A percentile compares a stretch with the other conserved stretches of the same genome.
Conservation (phyloP, 2,888 invertebrate genomes). For the Malacosoma neustria region DNA sequence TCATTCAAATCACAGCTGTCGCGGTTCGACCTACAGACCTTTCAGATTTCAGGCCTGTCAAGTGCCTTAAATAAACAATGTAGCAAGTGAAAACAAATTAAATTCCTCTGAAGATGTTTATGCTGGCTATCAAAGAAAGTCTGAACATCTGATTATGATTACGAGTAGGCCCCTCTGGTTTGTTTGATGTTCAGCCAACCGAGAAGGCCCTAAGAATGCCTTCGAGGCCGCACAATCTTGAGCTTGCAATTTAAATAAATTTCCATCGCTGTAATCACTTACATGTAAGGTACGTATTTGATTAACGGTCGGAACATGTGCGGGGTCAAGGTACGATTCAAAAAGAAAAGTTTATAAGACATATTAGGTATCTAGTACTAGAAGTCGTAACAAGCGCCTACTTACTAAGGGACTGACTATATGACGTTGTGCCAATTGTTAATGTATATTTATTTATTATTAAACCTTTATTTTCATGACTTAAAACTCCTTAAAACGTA, state of each 20-base stretch:
- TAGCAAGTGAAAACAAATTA: slow-evolving; percentile 56
- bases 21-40: too few relatives aligned
- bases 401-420: too few relatives aligned
- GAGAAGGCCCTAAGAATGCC: slow-evolving; percentile 57
- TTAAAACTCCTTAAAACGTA: too few relatives aligned
- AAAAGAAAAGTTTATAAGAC: too few relatives aligned
- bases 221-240: slow-evolving; percentile 34
- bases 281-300: background rate
- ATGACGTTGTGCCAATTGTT: too few relatives aligned
- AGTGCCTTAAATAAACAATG: slow-evolving; percentile 14
- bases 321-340: too few relatives aligned
- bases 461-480: too few relatives aligned
- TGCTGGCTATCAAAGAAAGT: slow-evolving; percentile 66
- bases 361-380: too few relatives aligned
- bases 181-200: slow-evolving; percentile 57
- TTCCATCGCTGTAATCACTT: slow-evolving; percentile 9
- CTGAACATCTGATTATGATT: slow-evolving; percentile 62
- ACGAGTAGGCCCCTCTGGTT: slow-evolving; percentile 17
- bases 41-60: background rate
- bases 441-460: too few relatives aligned
- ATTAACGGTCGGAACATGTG: too few relatives aligned
- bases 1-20: too few relatives aligned
- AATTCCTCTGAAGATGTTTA: slow-evolving; percentile 59
- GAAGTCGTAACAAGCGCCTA: too few relatives aligned
- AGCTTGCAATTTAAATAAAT: slow-evolving; percentile 26